Evolutionary conservation across 2,888 invertebrate species (phyloP).

Genomic region (Leptothorax acervorum): DNA sequence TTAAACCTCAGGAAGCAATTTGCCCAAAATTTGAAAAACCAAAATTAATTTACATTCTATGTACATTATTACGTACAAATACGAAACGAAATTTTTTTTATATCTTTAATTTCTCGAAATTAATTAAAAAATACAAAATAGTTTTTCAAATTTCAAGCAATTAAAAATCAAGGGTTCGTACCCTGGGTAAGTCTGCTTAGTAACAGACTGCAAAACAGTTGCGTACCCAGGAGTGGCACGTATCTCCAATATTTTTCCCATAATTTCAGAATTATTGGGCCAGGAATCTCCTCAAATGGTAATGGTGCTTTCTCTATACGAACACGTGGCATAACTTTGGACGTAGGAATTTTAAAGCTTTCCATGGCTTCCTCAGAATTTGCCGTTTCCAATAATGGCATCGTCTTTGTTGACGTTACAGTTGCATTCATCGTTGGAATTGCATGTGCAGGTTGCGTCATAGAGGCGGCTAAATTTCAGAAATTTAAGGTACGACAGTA

Average conservation of each 20-base stretch:
- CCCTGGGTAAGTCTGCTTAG: constrained; percentile 82
- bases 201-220: constrained; percentile 85
- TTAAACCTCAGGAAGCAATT: neutral
- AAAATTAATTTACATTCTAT: neutral
- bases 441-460: constrained; percentile 61
- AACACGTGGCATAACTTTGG: constrained; percentile 14
- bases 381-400: constrained; percentile 67
- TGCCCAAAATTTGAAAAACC: constrained; percentile 55
- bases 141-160: constrained; percentile 62
- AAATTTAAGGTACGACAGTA: neutral
- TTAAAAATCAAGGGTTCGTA: constrained; percentile 77
- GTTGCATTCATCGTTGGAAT: constrained; percentile 51
- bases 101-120: neutral
- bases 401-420: constrained; percentile 52
- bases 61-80: neutral
- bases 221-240: constrained; percentile 89
- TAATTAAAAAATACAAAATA: constrained; percentile 5
- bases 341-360: constrained; percentile 45
- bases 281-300: constrained; percentile 89
- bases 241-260: constrained; percentile 88
- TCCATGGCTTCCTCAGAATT: constrained; percentile 31
- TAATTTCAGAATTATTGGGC: constrained; percentile 87
- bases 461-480: constrained; percentile 59
- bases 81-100: neutral
- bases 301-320: constrained; percentile 73